Evolutionary conservation across 23 tunicate genomes (phyloP), one percentile per base, ranked within the genome.

Genomic region (Styela plicata): DNA sequence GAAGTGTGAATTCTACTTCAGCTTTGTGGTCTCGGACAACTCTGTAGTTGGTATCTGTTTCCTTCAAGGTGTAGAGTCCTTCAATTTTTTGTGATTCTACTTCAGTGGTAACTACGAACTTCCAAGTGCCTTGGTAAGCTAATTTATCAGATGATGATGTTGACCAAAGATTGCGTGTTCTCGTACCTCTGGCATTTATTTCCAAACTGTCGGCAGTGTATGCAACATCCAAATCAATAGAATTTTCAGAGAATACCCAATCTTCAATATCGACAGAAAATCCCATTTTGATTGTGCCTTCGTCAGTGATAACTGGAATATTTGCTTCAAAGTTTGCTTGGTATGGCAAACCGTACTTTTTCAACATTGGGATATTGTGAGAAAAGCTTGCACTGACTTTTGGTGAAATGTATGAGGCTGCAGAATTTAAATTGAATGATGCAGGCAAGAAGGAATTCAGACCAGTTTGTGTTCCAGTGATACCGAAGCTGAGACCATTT

Each of bases 381-480:
- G 30, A 27, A 16, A 25, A 1, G 22, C 71, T 27, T 67, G 31
- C 16, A 16, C 31, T 67, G n/a, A 67, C 19, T 25, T 67, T 16
- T 67, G 71, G 22, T 29, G 19, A 18, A 25, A 17, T 24, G 22
- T 25, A 67, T 13, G 71, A 67, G 18, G 31, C 32, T 18, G 71
- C 19, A 25, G 2, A 27, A 0, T 27, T 13, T 21, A 27, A 16
- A 18, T 27, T 16, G 24, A 67, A 67, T 18, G 19, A 18, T 1
- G 22, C 71, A 0, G 71, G 23, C 31, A 67, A 67, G 31, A 67
- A 27, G 13, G 17, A 13, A 16, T 67, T 24, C 17, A 67, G 31
- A 16, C 71, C 71, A 16, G 71, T 67, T 29, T 67, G 71, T 1
- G 71, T 67, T 67, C 71, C 71, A 67, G 30, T 29, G 31, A 67